Evolutionary conservation across 2,113 vertebrate species (phyloP), one percentile per base, ranked within the genome.

Genomic region (Tetraodon nigroviridis): DNA sequence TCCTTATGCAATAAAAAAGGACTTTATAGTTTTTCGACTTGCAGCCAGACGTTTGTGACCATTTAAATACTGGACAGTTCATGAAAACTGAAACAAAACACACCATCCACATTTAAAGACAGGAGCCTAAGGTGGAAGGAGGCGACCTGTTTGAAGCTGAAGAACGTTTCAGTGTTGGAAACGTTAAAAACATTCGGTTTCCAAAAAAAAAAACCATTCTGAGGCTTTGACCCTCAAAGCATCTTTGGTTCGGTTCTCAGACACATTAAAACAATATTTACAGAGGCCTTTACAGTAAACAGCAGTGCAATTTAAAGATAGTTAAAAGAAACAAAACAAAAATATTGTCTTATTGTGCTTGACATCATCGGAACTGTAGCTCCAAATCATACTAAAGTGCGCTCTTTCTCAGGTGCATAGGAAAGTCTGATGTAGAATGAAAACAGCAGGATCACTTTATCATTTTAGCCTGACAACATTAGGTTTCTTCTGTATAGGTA

Each of bases 181-280:
- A 51, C 21, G 51, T 14, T 63, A 15, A 46, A 46, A 46, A 46
- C 29, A 32, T 0, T 32, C 8, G 29, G 29, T 3, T 32, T 32
- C 29, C 29, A 20, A 74, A 44, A 61, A 24, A 7, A 55, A 69
- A n/a, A n/a, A n/a, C n/a, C n/a, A 71, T 22, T 53, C 53, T 21
- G 37, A 24, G 55, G 54, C 56, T 69, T 57, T 22, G 24, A 83
- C 71, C 70, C 78, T 78, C 61, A 73, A 69, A 44, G 62, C 45
- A 48, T 89, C 88, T 90, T 91, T 91, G 90, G 90, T 86, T 88
- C 66, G 24, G 67, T 67, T 73, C 51, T 78, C 55, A 53, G 55
- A 73, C 55, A 71, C 40, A 65, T 76, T 79, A 81, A 32, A 78
- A 54, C 58, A 14, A 50, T 76, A 83, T 85, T 74, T 84, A 88